A percentile compares a stretch with the other conserved stretches of the same genome.
Evolutionary conservation across 2,113 vertebrate genomes (phyloP).

Genomic region (Sisor rabdophorus): DNA sequence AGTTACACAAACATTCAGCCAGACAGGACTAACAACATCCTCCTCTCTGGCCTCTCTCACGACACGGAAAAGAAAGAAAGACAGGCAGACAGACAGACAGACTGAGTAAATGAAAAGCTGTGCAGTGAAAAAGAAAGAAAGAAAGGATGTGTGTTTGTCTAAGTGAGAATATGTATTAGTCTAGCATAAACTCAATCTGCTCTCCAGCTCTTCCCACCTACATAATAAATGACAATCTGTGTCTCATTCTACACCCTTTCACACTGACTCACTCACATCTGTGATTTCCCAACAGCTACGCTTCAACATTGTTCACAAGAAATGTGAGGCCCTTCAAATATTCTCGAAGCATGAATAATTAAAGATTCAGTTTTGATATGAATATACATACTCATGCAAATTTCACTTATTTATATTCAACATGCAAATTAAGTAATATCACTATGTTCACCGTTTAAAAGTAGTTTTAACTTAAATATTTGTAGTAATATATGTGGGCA

Average conservation of each 20-base stretch:
- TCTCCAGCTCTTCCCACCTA: slow-evolving; percentile 38
- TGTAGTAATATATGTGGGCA: neutral
- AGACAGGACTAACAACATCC: slow-evolving; percentile 54
- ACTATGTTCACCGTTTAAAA: slow-evolving; percentile 54
- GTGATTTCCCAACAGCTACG: slow-evolving; percentile 32
- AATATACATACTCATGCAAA: slow-evolving; percentile 66
- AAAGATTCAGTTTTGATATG: slow-evolving; percentile 64
- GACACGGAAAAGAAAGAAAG: slow-evolving; percentile 40
- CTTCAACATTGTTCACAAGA: slow-evolving; percentile 52
- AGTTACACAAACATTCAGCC: slow-evolving; percentile 63
- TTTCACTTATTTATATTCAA: slow-evolving; percentile 60
- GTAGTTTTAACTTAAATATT: neutral
- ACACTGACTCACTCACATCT: slow-evolving; percentile 45
- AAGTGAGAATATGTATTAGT: slow-evolving; percentile 34
- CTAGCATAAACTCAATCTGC: slow-evolving; percentile 39
- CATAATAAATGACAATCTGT: slow-evolving; percentile 41
- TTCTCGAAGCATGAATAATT: slow-evolving; percentile 57
- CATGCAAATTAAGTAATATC: slow-evolving; percentile 57
- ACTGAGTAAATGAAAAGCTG: neutral
- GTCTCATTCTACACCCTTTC: slow-evolving; percentile 33
- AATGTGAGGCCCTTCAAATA: slow-evolving; percentile 60
- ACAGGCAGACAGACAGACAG: slow-evolving; percentile 22
- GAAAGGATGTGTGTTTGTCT: neutral
- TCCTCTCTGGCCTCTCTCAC: slow-evolving; percentile 53
- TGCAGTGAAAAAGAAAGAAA: slow-evolving; percentile 49